phyloP scores from a whole-genome alignment of 2,888 invertebrate species.

The Lasioglossum figueresi region DNA sequence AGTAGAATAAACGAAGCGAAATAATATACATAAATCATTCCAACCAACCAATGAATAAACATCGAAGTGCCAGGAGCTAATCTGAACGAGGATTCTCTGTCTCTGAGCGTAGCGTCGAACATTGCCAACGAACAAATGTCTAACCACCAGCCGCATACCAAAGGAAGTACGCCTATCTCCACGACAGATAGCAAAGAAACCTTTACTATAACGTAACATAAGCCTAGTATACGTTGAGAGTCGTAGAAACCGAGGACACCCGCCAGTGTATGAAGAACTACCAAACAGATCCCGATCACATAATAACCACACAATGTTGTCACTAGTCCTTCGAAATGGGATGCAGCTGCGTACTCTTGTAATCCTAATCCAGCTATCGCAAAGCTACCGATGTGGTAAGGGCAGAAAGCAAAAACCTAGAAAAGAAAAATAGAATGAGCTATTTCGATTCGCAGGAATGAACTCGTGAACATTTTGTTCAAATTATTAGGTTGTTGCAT shows the following conservation, averaged over 20 bases:
- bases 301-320: slow-evolving; percentile 97
- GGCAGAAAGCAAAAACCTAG: slow-evolving; percentile 96
- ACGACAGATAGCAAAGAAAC: slow-evolving; percentile 97
- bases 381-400: slow-evolving; percentile 96
- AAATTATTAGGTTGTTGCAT: background rate
- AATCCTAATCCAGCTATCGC: slow-evolving; percentile 90
- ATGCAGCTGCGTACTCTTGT: slow-evolving; percentile 88
- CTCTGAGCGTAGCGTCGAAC: slow-evolving; percentile 95
- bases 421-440: background rate
- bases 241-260: slow-evolving; percentile 91
- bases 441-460: background rate
- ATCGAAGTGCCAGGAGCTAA: slow-evolving; percentile 98
- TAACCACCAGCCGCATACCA: slow-evolving; percentile 99
- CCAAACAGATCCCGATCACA: slow-evolving; percentile 92
- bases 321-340: slow-evolving; percentile 96
- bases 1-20: slow-evolving; percentile 98
- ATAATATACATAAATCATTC: slow-evolving; percentile 99
- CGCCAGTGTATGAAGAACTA: slow-evolving; percentile 93
- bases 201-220: slow-evolving; percentile 95
- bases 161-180: slow-evolving; percentile 98
- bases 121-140: slow-evolving; percentile 98
- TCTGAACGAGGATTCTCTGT: slow-evolving; percentile 94
- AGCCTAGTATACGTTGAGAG: slow-evolving; percentile 93
- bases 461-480: background rate
- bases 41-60: slow-evolving; percentile 99